Percentiles rank a stretch among this genome's conserved stretches.
Conservation (phyloP, 2,888 invertebrate genomes). For the Baccha elongata region DNA sequence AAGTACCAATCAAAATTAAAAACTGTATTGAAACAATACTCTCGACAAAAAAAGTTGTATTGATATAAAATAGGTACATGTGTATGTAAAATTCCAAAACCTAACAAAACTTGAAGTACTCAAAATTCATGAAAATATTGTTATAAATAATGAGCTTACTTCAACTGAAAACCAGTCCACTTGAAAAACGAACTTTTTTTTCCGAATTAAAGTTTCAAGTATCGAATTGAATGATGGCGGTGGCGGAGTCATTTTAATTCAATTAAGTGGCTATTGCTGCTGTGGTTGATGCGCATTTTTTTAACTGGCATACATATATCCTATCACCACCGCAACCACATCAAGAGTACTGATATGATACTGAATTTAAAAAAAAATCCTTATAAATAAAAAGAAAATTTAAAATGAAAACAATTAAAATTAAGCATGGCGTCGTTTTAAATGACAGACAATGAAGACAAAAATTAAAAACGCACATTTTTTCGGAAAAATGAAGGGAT, state of each 20-base stretch:
- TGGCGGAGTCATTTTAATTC: conserved; percentile 26
- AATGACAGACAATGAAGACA: conserved; percentile 18
- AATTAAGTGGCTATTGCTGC: conserved; percentile 16
- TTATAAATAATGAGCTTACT: neutral
- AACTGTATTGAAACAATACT: conserved; percentile 13
- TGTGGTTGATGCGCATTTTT: neutral
- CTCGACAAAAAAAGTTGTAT: neutral
- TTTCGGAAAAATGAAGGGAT: neutral
- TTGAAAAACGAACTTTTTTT: conserved; percentile 16
- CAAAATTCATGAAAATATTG: neutral
- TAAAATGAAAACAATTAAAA: conserved; percentile 52
- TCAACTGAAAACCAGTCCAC: conserved; percentile 6
- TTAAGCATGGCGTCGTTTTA: conserved; percentile 43
- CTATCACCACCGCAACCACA: neutral
- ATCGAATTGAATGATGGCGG: neutral
- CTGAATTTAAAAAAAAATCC: neutral
- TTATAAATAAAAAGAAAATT: neutral
- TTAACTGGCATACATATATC: too few species aligned
- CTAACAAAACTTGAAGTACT: too few species aligned
- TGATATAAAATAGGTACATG: too few species aligned
- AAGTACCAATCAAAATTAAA: conserved; percentile 23
- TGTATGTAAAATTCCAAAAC: too few species aligned
- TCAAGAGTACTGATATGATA: neutral
- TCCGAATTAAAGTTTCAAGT: conserved; percentile 42
- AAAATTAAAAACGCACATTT: conserved; percentile 25